These are phyloP conservation scores for Diaphora mendica DNA, from an alignment of 2,888 invertebrate genomes.

Conservation along the genomic window DNA sequence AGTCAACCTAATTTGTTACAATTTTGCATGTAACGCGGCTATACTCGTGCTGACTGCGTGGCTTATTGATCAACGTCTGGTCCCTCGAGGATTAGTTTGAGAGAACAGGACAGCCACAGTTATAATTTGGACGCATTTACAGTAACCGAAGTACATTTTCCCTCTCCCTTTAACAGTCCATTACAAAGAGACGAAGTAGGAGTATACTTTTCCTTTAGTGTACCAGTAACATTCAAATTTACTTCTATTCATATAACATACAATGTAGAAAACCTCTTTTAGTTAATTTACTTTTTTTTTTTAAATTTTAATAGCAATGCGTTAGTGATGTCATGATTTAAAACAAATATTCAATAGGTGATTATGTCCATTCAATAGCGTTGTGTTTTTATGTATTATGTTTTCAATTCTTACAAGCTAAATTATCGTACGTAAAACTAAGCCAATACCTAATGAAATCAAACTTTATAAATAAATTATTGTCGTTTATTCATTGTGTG, in stretches of 20 bases:
- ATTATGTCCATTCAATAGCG: neutral
- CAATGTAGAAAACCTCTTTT: neutral
- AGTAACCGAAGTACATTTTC: conserved; percentile 9
- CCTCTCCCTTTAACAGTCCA: conserved; percentile 10
- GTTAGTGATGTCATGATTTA: neutral
- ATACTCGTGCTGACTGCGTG: conserved; percentile 35
- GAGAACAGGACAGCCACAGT: conserved; percentile 32
- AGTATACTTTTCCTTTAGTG: neutral
- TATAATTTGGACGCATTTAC: conserved; percentile 16
- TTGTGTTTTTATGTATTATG: neutral
- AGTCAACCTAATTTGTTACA: conserved; percentile 12
- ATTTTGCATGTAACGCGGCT: conserved; percentile 26
- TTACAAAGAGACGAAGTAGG: neutral
- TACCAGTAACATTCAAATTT: neutral
- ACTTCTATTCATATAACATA: neutral
- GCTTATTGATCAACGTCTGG: conserved; percentile 48
- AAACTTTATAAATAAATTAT: neutral
- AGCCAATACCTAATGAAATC: neutral
- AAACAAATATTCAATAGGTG: neutral
- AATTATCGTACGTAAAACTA: neutral
- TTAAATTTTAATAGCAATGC: neutral
- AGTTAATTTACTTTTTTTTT: neutral
- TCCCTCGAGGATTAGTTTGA: conserved; percentile 40
- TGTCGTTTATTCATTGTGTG: neutral
- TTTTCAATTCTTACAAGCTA: neutral